phyloP scores from a whole-genome alignment of 92 coral and sea anemone species.

The Palythoa grandis region DNA sequence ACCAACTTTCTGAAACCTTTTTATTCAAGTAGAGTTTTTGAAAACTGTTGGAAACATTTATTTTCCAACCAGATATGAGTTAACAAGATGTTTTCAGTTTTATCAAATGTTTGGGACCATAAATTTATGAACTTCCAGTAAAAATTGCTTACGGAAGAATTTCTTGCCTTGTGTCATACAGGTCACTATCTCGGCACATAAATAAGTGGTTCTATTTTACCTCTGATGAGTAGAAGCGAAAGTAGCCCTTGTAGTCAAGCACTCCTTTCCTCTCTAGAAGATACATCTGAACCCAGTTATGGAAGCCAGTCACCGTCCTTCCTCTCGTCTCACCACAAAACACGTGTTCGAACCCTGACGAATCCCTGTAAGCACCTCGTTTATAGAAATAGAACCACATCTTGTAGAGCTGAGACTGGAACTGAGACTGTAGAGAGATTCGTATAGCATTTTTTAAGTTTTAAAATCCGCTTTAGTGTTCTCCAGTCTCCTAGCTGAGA shows the following conservation, averaged over 20 bases:
- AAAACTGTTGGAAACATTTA: too few relatives aligned
- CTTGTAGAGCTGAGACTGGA: slow-evolving; percentile 43
- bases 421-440: slow-evolving; percentile 43
- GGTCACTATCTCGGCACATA: too few relatives aligned
- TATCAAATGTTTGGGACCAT: too few relatives aligned
- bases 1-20: too few relatives aligned
- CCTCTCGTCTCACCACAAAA: slow-evolving; percentile 56
- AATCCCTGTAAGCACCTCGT: slow-evolving; percentile 59
- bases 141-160: too few relatives aligned
- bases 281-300: slow-evolving; percentile 56
- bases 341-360: slow-evolving; percentile 74
- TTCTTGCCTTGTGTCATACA: too few relatives aligned
- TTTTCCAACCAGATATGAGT: too few relatives aligned
- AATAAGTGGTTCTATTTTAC: not conserved
- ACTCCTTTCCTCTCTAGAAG: slow-evolving; percentile 39
- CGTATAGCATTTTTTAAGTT: not conserved
- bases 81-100: too few relatives aligned
- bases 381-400: slow-evolving; percentile 68
- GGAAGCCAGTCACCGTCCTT: slow-evolving; percentile 43
- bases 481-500: too few relatives aligned
- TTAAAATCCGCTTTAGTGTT: not conserved
- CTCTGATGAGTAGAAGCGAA: slow-evolving; percentile 4
- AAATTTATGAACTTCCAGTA: too few relatives aligned
- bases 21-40: too few relatives aligned
- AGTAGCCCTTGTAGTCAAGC: slow-evolving; percentile 50